Base-by-base conservation (phyloP, 2,113 vertebrate species). In the Cynoglossus semilaevis region DNA sequence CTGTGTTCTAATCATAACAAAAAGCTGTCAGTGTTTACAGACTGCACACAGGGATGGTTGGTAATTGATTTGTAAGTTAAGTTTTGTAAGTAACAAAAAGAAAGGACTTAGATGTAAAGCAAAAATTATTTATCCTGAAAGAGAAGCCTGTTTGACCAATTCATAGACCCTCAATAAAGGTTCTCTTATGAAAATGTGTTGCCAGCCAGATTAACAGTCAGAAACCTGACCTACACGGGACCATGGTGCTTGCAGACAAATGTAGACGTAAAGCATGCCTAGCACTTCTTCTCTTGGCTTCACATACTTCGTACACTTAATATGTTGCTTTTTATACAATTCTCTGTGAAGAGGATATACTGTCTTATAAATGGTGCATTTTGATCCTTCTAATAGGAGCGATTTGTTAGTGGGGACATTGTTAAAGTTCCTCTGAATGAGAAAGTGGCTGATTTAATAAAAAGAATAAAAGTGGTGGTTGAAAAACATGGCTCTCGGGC, bases 331-430 rank as follows among this genome's bases (percentile, higher is more conserved):
- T 53, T 64, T 43, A 38, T 62, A 68, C 40, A 47, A 53, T 76
- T 69, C 63, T 77, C 73, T 76, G 57, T 67, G 10, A 68, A 74
- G 85, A 79, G 61, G 69, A 77, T 63, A 41, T 19, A 36, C 57
- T 55, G 49, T 77, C 13, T 58, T 65, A 62, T 52, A 76, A 59
- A 19, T 38, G 65, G 58, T 82, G 70, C 59, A 58, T 82, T 74
- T 74, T 71, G 64, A 75, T 85, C 84, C 77, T 83, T 64, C 47
- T 68, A 67, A 68, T 13, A 74, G 72, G 62, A 72, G 73, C 79
- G 62, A 76, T 69, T 63, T 70, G 48, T 77, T 70, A n/a, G 15
- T 68, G 29, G 57, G 78, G 75, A 77, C 74, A 74, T 74, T 74
- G 66, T 81, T 72, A 11, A 68, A 74, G 76, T 80, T 81, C 76